Evolutionary conservation across 2,888 invertebrate species (phyloP), one percentile per base, ranked within the genome.

Genomic region (Parnassius mnemosyne): DNA sequence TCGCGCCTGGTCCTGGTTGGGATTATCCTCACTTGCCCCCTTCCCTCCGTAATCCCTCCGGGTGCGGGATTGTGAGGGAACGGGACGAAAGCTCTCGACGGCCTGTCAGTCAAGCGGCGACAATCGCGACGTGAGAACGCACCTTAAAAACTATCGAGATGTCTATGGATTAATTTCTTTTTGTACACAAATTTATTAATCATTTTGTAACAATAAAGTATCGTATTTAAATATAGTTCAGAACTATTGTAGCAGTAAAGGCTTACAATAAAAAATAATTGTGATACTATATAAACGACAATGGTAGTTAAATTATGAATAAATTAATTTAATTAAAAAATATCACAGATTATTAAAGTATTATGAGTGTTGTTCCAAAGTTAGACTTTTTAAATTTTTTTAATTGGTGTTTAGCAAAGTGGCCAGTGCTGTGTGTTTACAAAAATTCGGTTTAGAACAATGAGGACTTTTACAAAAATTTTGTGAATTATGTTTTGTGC

Each of bases 1-100:
- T 70, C 68, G 65, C 64, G 41, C 60, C 65, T 70, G 66, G 67
- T 65, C 52, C 66, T 53, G 61, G 57, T 53, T 52, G 60, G 66
- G 65, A 63, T 64, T 58, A 66, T 69, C 62, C 78, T 71, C 73
- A 11, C 34, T 41, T 12, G 53, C 77, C 76, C 78, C 73, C 77
- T 71, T 73, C 77, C 72, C 76, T 74, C 74, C 77, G 75, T 72
- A 71, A 66, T 82, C 82, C 84, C 84, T 83, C 84, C 76, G 82
- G 84, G 80, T 67, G 75, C 66, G 55, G 60, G 61, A 51, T 56
- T 44, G 77, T 74, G 78, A 75, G 78, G 75, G 78, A 72, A 68
- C 70, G 75, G 70, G 71, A 75, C 67, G 68, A 63, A 61, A 66
- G 66, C 66, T 61, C 44, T 70, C 72, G 69, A 68, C 68, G 63